These are phyloP conservation scores for Anguilla rostrata DNA, from an alignment of 2,113 vertebrate genomes.

Conservation along the genomic window DNA sequence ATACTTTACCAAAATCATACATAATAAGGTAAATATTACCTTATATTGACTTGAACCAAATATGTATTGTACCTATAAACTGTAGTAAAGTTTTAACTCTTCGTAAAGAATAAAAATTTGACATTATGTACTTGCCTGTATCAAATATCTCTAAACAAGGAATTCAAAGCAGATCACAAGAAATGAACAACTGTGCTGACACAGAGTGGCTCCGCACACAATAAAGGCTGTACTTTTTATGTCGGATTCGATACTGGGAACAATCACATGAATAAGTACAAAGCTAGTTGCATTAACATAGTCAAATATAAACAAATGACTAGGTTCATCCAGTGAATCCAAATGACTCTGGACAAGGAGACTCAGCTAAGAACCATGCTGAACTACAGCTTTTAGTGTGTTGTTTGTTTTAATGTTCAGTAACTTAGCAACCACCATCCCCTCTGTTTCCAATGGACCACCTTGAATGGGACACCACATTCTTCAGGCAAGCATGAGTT, in stretches of 20 bases:
- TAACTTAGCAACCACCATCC: slow-evolving; percentile 27
- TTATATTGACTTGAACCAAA: not conserved
- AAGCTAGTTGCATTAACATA: slow-evolving; percentile 27
- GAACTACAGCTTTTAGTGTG: slow-evolving; percentile 31
- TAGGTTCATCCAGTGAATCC: slow-evolving; percentile 19
- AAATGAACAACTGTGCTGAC: not conserved
- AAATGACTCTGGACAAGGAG: slow-evolving; percentile 21
- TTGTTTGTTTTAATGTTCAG: slow-evolving; percentile 35
- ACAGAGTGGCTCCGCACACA: slow-evolving; percentile 12
- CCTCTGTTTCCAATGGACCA: slow-evolving; percentile 21
- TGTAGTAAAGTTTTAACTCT: not conserved
- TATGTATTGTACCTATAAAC: no score
- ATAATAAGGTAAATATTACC: not conserved
- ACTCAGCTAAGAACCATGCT: not conserved
- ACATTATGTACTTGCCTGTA: not conserved
- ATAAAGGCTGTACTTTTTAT: slow-evolving; percentile 11
- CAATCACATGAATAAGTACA: slow-evolving; percentile 17
- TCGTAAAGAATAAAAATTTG: not conserved
- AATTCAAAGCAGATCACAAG: not conserved
- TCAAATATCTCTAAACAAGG: not conserved
- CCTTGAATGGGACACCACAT: slow-evolving; percentile 19
- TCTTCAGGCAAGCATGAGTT: slow-evolving; percentile 12
- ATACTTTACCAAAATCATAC: not conserved
- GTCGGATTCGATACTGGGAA: slow-evolving; percentile 12
- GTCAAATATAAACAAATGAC: slow-evolving; percentile 28